phyloP scores from a whole-genome alignment of 2,113 vertebrate species.

The Ochotona curzoniae region DNA sequence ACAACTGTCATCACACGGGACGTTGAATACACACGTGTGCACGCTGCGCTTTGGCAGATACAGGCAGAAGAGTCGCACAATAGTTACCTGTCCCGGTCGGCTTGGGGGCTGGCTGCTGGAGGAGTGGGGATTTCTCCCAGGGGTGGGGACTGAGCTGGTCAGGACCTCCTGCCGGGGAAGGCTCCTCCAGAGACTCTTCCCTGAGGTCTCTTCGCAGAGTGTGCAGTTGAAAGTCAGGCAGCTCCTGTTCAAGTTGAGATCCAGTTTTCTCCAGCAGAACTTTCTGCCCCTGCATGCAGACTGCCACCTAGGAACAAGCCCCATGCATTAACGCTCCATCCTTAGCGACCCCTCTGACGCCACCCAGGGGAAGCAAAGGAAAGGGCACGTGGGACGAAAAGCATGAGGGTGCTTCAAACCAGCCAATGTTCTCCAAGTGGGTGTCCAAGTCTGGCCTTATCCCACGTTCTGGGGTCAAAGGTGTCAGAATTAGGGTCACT shows the following conservation, averaged over 20 bases:
- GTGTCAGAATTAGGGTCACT: background rate
- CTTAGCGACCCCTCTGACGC: background rate
- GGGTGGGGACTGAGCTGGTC: slow-evolving; percentile 45
- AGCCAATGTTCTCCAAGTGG: background rate
- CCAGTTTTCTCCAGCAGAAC: slow-evolving; percentile 79
- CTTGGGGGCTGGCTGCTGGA: slow-evolving; percentile 64
- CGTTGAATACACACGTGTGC: background rate
- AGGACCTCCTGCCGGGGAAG: slow-evolving; percentile 36
- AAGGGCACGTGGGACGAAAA: background rate
- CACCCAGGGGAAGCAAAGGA: background rate
- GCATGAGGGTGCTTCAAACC: background rate
- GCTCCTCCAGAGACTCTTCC: slow-evolving; percentile 57
- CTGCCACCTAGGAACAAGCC: slow-evolving; percentile 74
- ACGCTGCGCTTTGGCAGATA: background rate
- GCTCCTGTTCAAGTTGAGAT: slow-evolving; percentile 72
- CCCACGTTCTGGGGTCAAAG: background rate
- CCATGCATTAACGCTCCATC: slow-evolving; percentile 16
- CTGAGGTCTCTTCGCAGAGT: slow-evolving; percentile 32
- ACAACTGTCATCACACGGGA: background rate
- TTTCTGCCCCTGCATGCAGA: slow-evolving; percentile 79
- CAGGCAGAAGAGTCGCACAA: background rate
- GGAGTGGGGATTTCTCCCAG: slow-evolving; percentile 51
- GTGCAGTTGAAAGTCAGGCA: slow-evolving; percentile 67
- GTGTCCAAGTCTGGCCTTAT: background rate
- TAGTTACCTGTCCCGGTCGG: slow-evolving; percentile 72